phyloP scores from a whole-genome alignment of 2,888 invertebrate species.

The Sinodicranocentrus sp. region DNA sequence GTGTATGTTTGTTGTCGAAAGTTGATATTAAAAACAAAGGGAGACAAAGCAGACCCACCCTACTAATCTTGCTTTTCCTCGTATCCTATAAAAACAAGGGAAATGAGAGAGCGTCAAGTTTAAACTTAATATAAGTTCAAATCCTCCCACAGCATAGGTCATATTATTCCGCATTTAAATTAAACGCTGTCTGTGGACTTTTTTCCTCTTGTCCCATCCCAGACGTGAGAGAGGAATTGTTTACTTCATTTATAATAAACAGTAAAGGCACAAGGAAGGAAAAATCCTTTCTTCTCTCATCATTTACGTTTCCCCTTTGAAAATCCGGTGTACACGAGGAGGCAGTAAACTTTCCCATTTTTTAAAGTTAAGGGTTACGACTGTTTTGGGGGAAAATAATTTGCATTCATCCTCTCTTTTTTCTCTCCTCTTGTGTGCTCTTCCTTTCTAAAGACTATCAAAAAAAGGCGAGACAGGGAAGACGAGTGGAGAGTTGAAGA shows the following conservation, averaged over 20 bases:
- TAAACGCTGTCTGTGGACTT: neutral
- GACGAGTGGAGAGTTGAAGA: neutral
- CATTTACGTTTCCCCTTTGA: constrained; percentile 58
- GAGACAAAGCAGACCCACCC: constrained; percentile 21
- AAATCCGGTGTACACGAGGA: too few species aligned
- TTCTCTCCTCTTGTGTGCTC: constrained; percentile 6
- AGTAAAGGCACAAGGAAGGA: constrained; percentile 18
- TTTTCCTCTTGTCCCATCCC: too few species aligned
- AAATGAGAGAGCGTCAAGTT: neutral
- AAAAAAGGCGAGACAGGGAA: neutral
- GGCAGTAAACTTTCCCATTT: constrained; percentile 55
- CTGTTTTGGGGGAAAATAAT: constrained; percentile 66
- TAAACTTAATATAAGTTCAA: neutral
- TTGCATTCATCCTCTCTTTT: constrained; percentile 56
- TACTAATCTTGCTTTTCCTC: constrained; percentile 46
- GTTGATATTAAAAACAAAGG: constrained; percentile 43
- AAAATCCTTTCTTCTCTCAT: constrained; percentile 61
- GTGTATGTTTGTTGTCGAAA: constrained; percentile 36
- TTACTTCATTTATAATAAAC: constrained; percentile 33
- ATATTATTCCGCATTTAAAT: neutral
- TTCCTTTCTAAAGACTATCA: neutral
- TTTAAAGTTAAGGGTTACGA: constrained; percentile 52
- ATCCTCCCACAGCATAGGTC: neutral
- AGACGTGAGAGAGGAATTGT: neutral
- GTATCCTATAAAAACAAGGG: neutral